Evolutionary conservation across 1,140 invertebrate genomes (phyloP), one percentile per base, ranked within the genome.

Genomic region (Drosophila setifemur): DNA sequence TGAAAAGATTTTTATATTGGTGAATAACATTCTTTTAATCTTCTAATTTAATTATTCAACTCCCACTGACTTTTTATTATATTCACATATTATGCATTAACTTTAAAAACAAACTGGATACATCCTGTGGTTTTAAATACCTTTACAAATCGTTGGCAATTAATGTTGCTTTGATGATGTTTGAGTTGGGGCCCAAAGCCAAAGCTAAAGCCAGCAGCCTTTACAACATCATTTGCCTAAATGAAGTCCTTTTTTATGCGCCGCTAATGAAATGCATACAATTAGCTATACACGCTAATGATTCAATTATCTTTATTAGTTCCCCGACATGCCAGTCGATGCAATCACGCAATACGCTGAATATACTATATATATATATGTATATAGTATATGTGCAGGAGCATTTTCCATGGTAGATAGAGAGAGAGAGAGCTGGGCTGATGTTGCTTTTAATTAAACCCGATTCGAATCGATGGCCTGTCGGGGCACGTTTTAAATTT

Each of bases 231-330:
- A 14, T 18, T 16, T 29, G 23, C 8, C 44, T 61, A 37, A 28
- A 47, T 52, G 9, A 39, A 35, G 21, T 33, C 26, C 12, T 12
- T 75, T 85, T 68, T 72, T 58, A 61, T 61, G 57, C 29, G 33
- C 58, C 72, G 69, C 45, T 76, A 86, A 87, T 86, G 73, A 85
- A 85, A 73, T 86, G 81, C 71, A 85, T 64, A 73, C 72, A 81
- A 67, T 49, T 55, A 57, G 57, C 53, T 50, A 58, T 72, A 87
- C 63, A 60, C 61, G 81, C 81, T 86, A 86, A 86, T 86, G 81
- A 86, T 86, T 87, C 82, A 87, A 86, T 86, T 86, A 86, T 86
- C 50, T 61, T 73, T 81, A 86, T 86, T 81, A 76, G 49, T 67
- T 31, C 63, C 57, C 49, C 39, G 28, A 55, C 73, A 55, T 25